Percentiles rank a stretch among this genome's conserved stretches.
These are phyloP conservation scores for Rhagonycha fulva DNA, from an alignment of 2,888 invertebrate genomes.

Conservation along the genomic window DNA sequence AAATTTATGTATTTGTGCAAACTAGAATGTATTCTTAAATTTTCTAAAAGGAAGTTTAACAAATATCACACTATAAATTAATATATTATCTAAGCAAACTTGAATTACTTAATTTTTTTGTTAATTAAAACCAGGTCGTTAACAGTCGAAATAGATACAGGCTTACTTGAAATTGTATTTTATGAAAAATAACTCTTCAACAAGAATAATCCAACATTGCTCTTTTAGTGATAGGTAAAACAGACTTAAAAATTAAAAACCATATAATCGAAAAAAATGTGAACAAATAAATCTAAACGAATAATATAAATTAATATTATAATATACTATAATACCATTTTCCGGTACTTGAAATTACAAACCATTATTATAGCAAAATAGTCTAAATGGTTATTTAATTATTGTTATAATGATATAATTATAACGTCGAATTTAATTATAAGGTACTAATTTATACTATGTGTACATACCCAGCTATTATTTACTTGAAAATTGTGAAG, in stretches of 20 bases:
- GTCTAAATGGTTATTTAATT: neutral
- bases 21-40: neutral
- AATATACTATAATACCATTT: neutral
- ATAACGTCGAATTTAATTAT: neutral
- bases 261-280: neutral
- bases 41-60: neutral
- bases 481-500: neutral
- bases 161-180: neutral
- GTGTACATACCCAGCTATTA: neutral
- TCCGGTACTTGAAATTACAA: neutral
- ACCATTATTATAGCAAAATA: neutral
- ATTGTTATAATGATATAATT: neutral
- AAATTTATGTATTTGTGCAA: slow-evolving; percentile 2
- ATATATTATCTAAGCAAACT: neutral
- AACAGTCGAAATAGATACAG: neutral
- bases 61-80: neutral
- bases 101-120: neutral
- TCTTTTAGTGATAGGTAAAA: neutral
- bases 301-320: neutral
- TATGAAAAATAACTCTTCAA: too few species aligned
- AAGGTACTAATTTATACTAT: neutral
- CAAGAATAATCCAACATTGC: too few species aligned
- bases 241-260: neutral
- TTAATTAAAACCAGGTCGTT: neutral
- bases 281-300: neutral